Percentiles rank a stretch among this genome's conserved stretches.
phyloP scores from a whole-genome alignment of 2,797 vertebrate species.

The Peromyscus aztecus region DNA sequence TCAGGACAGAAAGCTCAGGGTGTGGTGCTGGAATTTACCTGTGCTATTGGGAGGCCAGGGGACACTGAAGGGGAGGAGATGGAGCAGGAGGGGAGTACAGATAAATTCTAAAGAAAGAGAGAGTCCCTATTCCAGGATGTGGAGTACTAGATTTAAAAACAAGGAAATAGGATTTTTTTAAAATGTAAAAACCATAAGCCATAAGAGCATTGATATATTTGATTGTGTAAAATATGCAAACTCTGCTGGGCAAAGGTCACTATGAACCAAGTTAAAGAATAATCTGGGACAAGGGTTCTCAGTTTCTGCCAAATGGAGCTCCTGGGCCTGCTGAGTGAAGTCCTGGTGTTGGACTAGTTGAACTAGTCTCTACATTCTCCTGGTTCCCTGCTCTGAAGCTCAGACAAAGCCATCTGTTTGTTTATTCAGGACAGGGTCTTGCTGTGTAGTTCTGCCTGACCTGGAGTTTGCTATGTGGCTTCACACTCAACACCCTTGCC shows the following conservation, averaged over 20 bases:
- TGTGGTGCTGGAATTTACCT: background rate
- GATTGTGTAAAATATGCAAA: background rate
- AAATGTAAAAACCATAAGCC: background rate
- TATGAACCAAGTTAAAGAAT: background rate
- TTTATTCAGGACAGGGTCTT: background rate
- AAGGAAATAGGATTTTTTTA: background rate
- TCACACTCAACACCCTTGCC: background rate
- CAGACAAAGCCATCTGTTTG: background rate
- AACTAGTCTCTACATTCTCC: background rate
- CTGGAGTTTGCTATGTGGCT: background rate
- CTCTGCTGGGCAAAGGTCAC: background rate
- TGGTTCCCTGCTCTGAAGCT: background rate
- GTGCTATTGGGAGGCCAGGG: background rate
- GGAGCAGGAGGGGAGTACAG: background rate
- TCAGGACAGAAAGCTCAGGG: background rate
- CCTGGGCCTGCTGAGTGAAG: background rate
- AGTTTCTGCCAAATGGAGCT: background rate
- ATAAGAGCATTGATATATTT: background rate
- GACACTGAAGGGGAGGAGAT: background rate
- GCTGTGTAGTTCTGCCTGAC: background rate
- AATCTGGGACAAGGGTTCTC: background rate
- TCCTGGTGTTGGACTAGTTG: too few species aligned
- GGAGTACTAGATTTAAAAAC: background rate
- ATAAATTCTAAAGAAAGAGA: background rate
- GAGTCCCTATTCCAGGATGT: background rate